phyloP scores from a whole-genome alignment of 2,113 vertebrate species.

The Hydrolagus affinis region DNA sequence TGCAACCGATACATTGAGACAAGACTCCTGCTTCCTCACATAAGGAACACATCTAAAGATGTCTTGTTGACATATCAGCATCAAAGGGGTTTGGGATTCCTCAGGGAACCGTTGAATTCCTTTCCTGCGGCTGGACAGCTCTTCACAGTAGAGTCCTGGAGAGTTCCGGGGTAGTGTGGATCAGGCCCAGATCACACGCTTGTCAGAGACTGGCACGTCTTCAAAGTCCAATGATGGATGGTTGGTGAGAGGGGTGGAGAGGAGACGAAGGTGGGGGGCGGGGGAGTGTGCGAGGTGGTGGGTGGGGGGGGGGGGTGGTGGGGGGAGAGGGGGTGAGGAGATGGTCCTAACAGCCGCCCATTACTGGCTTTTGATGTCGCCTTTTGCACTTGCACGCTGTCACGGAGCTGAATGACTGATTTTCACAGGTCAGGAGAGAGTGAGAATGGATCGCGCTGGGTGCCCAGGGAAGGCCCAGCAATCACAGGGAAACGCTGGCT shows the following conservation, averaged over 20 bases:
- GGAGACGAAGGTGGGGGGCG: too few species aligned
- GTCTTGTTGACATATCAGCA: constrained; percentile 35
- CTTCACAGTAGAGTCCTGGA: constrained; percentile 33
- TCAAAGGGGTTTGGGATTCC: constrained; percentile 31
- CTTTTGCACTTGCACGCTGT: constrained; percentile 50
- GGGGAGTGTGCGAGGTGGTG: not conserved
- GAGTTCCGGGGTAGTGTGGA: not conserved
- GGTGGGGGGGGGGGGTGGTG: too few species aligned
- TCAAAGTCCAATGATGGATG: constrained; percentile 49
- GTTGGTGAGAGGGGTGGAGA: not conserved
- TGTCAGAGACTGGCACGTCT: constrained; percentile 40
- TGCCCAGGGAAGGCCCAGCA: constrained; percentile 47
- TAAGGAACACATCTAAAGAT: constrained; percentile 24
- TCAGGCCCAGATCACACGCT: constrained; percentile 8
- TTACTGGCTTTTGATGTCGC: constrained; percentile 55
- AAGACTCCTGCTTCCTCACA: not conserved
- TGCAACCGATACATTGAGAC: constrained; percentile 5
- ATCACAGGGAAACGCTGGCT: constrained; percentile 37
- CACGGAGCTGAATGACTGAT: constrained; percentile 56
- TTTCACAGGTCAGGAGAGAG: constrained; percentile 54
- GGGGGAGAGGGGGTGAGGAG: too few species aligned
- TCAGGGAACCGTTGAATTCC: constrained; percentile 22
- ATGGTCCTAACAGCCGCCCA: constrained; percentile 43
- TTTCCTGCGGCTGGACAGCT: constrained; percentile 33
- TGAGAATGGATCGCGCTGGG: constrained; percentile 49